These are phyloP conservation scores for Marmota monax DNA, from an alignment of 2,113 vertebrate genomes.

Conservation along the genomic window DNA sequence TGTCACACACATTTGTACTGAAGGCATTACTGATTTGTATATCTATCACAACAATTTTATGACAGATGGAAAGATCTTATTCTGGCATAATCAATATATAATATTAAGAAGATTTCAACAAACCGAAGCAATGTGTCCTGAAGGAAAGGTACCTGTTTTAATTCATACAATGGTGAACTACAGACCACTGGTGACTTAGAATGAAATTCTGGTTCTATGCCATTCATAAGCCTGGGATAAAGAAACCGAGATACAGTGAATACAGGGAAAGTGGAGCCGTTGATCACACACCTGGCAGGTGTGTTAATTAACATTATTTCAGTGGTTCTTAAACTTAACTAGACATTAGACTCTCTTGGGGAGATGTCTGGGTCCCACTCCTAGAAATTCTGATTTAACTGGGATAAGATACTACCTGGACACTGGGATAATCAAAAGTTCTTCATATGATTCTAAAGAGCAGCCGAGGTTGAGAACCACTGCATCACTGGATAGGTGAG, in stretches of 20 bases:
- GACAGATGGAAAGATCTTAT: conserved; percentile 13
- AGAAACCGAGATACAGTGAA: not conserved
- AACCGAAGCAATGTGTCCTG: not conserved
- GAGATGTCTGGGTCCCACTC: not conserved
- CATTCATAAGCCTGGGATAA: not conserved
- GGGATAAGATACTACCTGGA: not conserved
- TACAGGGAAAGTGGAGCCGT: not conserved
- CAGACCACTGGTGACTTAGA: not conserved
- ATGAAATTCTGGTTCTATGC: not conserved
- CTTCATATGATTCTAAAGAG: not conserved
- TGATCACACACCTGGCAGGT: not conserved
- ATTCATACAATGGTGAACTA: not conserved
- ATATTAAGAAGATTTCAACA: not conserved
- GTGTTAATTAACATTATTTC: not conserved
- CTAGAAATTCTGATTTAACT: conserved; percentile 6
- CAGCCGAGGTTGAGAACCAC: not conserved
- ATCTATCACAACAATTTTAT: not conserved
- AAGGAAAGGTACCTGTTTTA: not conserved
- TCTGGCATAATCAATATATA: not conserved
- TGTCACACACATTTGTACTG: not conserved
- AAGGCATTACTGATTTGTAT: not conserved
- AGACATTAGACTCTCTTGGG: not conserved
- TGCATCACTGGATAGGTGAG: not conserved
- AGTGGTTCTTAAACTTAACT: not conserved
- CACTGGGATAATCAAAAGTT: not conserved